Evolutionary conservation across 2,797 vertebrate species (phyloP).

Genomic region (Zalophus californianus): DNA sequence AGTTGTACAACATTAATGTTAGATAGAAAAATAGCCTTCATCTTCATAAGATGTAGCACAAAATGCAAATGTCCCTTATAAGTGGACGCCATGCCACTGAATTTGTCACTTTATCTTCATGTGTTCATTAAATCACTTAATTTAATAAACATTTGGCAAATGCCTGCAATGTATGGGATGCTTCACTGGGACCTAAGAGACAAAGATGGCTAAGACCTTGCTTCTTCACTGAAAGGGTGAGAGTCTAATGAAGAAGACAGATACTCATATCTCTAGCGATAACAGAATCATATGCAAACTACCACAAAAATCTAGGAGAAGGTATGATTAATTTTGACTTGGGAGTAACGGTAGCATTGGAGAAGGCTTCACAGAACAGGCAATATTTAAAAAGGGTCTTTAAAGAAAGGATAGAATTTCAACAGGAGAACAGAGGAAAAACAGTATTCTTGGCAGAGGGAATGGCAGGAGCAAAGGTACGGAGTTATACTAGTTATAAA

Average conservation of each 20-base stretch:
- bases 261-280: not conserved
- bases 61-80: not conserved
- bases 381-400: not conserved
- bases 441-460: not conserved
- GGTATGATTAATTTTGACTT: not conserved
- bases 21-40: not conserved
- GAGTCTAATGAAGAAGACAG: not conserved
- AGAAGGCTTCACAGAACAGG: not conserved
- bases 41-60: not conserved
- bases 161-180: not conserved
- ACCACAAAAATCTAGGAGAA: constrained; percentile 7
- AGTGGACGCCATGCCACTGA: not conserved
- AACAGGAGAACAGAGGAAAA: not conserved
- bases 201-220: not conserved
- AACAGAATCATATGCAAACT: not conserved
- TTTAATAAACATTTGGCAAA: not conserved
- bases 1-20: not conserved
- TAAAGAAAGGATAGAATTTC: constrained; percentile 7
- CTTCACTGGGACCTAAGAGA: not conserved
- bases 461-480: not conserved
- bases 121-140: not conserved
- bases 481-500: not conserved
- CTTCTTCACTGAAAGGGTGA: not conserved
- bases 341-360: not conserved
- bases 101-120: not conserved